Conservation (phyloP, 2,113 vertebrate species). For the Hemibagrus wyckioides region DNA sequence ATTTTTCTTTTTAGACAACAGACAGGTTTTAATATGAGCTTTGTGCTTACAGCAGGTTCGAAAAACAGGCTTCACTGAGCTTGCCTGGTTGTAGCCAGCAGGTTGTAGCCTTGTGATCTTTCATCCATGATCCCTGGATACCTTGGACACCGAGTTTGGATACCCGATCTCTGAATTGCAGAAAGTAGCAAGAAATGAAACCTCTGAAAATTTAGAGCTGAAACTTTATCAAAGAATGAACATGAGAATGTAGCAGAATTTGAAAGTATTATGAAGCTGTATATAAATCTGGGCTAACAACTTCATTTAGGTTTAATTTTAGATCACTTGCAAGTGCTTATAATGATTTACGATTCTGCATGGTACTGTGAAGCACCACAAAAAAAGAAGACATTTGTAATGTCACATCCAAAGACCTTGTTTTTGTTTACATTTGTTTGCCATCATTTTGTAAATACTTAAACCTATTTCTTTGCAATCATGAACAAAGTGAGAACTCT, state of each 20-base stretch:
- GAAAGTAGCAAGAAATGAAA: not conserved
- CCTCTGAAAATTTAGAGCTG: not conserved
- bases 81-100: not conserved
- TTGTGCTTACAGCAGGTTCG: not conserved
- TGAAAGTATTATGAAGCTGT: constrained; percentile 13
- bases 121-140: not conserved
- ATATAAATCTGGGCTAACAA: constrained; percentile 32
- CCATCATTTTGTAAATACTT: constrained; percentile 72
- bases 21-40: constrained; percentile 16
- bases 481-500: constrained; percentile 64
- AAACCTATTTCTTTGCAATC: constrained; percentile 60
- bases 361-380: constrained; percentile 57
- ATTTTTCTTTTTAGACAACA: not conserved
- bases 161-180: not conserved
- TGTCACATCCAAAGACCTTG: constrained; percentile 72
- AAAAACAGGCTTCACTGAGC: constrained; percentile 5
- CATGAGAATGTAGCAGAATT: constrained; percentile 14
- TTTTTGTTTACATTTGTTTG: constrained; percentile 58
- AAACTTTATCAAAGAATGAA: not conserved
- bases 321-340: constrained; percentile 60
- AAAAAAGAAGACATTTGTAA: constrained; percentile 36
- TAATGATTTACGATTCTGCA: constrained; percentile 72
- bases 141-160: constrained; percentile 3
- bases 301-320: constrained; percentile 51
- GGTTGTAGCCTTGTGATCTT: not conserved